Conservation (phyloP, 1,140 invertebrate species). For the Muscidifurax raptorellus region DNA sequence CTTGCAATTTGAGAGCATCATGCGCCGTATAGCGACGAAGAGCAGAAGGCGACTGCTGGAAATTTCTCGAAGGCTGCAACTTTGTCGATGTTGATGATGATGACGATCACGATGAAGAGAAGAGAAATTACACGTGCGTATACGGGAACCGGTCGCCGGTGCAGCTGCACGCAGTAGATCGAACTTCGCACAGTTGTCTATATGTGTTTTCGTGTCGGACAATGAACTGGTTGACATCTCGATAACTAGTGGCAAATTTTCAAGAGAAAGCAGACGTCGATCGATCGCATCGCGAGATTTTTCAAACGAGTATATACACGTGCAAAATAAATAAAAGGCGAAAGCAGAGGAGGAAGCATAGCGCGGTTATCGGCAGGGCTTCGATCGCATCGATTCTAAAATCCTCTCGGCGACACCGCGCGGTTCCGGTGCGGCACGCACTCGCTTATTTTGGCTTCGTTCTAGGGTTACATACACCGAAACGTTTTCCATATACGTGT, state of each 20-base stretch:
- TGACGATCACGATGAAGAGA: background rate
- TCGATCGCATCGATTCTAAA: conserved; percentile 54
- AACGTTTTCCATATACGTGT: no score
- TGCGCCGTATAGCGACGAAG: no score
- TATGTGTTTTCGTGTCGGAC: background rate
- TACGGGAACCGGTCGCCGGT: background rate
- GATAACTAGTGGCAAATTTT: background rate
- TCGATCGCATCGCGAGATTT: background rate
- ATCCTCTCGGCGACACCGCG: conserved; percentile 56
- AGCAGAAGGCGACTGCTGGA: no score
- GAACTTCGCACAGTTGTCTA: background rate
- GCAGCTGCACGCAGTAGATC: background rate
- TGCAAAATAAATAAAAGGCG: background rate
- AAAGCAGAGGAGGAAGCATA: background rate
- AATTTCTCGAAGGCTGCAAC: no score
- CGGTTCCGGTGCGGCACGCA: conserved; percentile 58
- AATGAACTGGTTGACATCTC: conserved; percentile 43
- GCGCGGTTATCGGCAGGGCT: background rate
- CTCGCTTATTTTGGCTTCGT: conserved; percentile 60
- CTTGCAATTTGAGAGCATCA: no score
- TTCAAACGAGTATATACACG: background rate
- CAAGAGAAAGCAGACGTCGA: background rate
- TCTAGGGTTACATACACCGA: conserved; percentile 68
- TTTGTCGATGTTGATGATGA: background rate
- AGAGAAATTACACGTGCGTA: background rate